A percentile compares a stretch with the other conserved stretches of the same genome.
phyloP scores from a whole-genome alignment of 2,113 vertebrate species.

The Loxodonta africana region DNA sequence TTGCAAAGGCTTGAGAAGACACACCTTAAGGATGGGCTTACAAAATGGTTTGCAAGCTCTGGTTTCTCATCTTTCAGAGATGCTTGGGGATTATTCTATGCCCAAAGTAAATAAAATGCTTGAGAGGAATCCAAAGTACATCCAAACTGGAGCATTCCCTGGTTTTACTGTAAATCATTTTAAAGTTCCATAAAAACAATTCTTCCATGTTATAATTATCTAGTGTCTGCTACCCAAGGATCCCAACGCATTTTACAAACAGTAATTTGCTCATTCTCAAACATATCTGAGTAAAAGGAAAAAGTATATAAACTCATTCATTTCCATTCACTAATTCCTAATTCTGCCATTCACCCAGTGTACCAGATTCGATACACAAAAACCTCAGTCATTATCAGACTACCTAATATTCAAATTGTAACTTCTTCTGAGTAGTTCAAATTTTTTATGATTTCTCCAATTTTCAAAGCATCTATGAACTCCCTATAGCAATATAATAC shows the following conservation, averaged over 20 bases:
- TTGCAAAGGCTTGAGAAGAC: background rate
- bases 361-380: background rate
- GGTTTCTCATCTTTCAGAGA: conserved; percentile 35
- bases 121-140: conserved; percentile 23
- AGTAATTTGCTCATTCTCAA: conserved; percentile 15
- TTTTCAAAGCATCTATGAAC: conserved; percentile 18
- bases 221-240: background rate
- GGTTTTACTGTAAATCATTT: background rate
- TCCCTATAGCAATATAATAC: background rate
- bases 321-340: background rate
- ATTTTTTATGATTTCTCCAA: conserved; percentile 9
- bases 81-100: background rate
- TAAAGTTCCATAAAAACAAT: conserved; percentile 27
- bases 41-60: background rate
- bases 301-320: background rate
- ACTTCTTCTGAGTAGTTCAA: background rate
- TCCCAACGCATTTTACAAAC: background rate
- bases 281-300: background rate
- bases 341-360: background rate
- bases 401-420: background rate
- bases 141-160: background rate
- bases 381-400: background rate
- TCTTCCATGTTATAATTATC: conserved; percentile 19
- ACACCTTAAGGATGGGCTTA: background rate
- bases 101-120: conserved; percentile 39